A percentile compares a stretch with the other conserved stretches of the same genome.
These are phyloP conservation scores for Gobio gobio DNA, from an alignment of 2,113 vertebrate species.

Conservation along the genomic window DNA sequence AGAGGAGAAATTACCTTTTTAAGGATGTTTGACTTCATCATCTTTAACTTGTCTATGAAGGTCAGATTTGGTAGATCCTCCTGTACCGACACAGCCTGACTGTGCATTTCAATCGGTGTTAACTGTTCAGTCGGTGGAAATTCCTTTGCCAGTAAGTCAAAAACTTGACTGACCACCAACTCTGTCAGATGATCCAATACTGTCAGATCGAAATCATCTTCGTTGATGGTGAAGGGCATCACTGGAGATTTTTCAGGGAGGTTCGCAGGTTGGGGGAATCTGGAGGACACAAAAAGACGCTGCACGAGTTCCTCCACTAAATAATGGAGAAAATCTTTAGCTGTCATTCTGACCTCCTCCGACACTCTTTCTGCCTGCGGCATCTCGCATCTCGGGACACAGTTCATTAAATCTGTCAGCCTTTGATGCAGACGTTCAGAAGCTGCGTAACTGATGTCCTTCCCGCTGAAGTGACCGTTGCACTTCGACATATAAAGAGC, in stretches of 20 bases:
- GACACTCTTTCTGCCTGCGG: not conserved
- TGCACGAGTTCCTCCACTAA: conserved; percentile 5
- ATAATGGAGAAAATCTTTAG: not conserved
- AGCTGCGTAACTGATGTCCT: not conserved
- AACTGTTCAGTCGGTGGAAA: not conserved
- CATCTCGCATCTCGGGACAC: not conserved
- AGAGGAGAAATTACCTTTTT: too few species aligned
- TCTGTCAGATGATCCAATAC: not conserved
- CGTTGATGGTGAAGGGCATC: too few species aligned
- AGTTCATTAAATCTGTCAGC: not conserved
- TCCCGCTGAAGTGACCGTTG: not conserved
- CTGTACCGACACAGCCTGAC: too few species aligned
- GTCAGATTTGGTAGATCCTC: not conserved
- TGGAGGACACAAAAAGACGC: too few species aligned
- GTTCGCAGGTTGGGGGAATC: too few species aligned
- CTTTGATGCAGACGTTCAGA: not conserved
- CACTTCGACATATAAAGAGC: not conserved
- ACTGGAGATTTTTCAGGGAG: too few species aligned
- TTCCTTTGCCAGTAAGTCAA: not conserved
- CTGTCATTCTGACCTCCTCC: not conserved
- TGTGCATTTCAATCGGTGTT: not conserved
- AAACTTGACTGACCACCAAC: conserved; percentile 17
- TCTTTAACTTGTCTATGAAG: not conserved
- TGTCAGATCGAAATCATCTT: too few species aligned
- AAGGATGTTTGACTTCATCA: not conserved